Conservation (phyloP, 2,797 vertebrate species). For the Typhlichthys eigenmanni region DNA sequence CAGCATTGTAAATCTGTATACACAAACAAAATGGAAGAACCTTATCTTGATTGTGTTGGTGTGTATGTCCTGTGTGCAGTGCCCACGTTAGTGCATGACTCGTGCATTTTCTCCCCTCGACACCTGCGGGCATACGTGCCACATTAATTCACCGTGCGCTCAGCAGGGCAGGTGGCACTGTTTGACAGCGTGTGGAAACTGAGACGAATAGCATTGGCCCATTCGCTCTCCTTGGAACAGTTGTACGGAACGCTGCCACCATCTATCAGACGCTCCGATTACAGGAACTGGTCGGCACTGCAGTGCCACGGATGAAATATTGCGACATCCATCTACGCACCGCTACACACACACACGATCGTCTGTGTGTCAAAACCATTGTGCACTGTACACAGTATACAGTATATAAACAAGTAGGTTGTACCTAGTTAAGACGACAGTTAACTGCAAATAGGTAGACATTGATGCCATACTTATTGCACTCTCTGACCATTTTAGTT, state of each 20-base stretch:
- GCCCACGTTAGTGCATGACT: background rate
- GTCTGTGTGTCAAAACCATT: background rate
- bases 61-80: background rate
- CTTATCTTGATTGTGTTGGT: too few species aligned
- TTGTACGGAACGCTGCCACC: conserved; percentile 33
- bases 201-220: conserved; percentile 37
- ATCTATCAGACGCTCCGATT: conserved; percentile 58
- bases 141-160: conserved; percentile 7
- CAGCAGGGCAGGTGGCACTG: background rate
- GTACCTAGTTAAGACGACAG: background rate
- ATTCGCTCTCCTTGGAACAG: conserved; percentile 49
- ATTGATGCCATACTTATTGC: too few species aligned
- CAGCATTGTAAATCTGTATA: too few species aligned
- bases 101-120: background rate
- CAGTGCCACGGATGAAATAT: conserved; percentile 32
- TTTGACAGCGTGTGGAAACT: conserved; percentile 31
- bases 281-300: conserved; percentile 20
- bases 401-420: background rate
- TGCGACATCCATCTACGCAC: conserved; percentile 18
- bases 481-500: too few species aligned
- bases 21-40: too few species aligned
- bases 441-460: too few species aligned
- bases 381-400: background rate
- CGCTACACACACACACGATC: too few species aligned
- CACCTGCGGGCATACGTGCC: background rate